A percentile compares a stretch with the other conserved stretches of the same genome.
Evolutionary conservation across 1,140 invertebrate genomes (phyloP).

Genomic region (Conus ventricosus): DNA sequence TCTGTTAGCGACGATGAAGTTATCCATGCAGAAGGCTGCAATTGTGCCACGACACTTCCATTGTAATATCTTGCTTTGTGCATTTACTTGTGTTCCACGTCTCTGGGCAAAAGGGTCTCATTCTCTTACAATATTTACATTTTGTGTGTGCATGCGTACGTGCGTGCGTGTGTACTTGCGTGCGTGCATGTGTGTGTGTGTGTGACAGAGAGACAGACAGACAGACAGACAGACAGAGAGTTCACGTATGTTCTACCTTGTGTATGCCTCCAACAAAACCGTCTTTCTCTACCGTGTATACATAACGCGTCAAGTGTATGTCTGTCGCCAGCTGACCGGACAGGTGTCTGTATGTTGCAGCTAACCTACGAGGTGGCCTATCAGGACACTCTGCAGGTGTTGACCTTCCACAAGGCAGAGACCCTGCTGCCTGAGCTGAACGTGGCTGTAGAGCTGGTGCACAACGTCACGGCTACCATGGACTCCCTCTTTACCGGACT

Average conservation of each 20-base stretch:
- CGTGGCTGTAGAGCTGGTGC: not conserved
- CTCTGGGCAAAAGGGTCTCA: too few species aligned
- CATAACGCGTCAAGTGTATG: too few species aligned
- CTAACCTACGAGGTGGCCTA: not conserved
- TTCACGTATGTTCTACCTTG: not conserved
- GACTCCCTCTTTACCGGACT: not conserved
- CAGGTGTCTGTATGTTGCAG: not conserved
- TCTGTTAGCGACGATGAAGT: too few species aligned
- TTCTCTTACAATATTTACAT: too few species aligned
- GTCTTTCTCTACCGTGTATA: too few species aligned
- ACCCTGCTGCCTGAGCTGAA: not conserved
- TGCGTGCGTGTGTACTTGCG: not conserved
- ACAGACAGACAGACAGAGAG: too few species aligned
- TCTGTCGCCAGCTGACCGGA: too few species aligned
- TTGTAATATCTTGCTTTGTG: too few species aligned
- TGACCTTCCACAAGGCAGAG: not conserved
- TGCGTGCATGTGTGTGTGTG: not conserved
- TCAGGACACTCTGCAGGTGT: not conserved
- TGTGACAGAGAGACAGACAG: not conserved
- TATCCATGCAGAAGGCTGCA: too few species aligned
- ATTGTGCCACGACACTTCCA: too few species aligned
- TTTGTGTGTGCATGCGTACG: not conserved
- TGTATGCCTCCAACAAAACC: not conserved
- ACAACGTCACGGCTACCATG: not conserved
- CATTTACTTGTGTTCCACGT: too few species aligned